These are phyloP conservation scores for Sebastes melanostomus DNA, from an alignment of 2,797 vertebrate species.

Conservation along the genomic window DNA sequence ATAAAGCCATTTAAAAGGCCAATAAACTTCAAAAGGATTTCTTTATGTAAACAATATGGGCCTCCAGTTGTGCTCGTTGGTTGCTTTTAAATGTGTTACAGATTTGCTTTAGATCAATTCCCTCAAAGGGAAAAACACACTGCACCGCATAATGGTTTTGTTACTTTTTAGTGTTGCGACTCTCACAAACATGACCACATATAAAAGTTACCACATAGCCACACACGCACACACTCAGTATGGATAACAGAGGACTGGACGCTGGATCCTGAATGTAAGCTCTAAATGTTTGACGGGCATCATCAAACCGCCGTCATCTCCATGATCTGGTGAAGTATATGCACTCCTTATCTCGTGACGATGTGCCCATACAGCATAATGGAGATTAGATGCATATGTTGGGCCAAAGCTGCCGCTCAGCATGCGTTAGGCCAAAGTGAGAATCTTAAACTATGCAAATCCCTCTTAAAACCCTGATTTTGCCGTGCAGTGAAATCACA, in stretches of 20 bases:
- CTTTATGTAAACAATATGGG: slow-evolving; percentile 39
- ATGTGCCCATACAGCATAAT: slow-evolving; percentile 48
- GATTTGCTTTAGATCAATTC: slow-evolving; percentile 15
- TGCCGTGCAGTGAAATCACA: slow-evolving; percentile 40
- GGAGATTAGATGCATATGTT: slow-evolving; percentile 58
- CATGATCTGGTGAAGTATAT: slow-evolving; percentile 1
- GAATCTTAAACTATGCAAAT: slow-evolving; percentile 70
- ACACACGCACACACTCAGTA: background rate
- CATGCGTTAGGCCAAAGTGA: slow-evolving; percentile 30
- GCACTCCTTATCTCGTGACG: slow-evolving; percentile 25
- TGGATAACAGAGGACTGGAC: background rate
- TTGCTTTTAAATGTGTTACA: slow-evolving; percentile 42
- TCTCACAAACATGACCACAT: slow-evolving; percentile 1
- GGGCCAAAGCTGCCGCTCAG: slow-evolving; percentile 39
- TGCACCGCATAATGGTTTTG: background rate
- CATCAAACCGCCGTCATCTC: slow-evolving; percentile 27
- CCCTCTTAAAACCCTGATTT: slow-evolving; percentile 41
- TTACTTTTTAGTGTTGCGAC: background rate
- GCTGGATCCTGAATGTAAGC: slow-evolving; percentile 8
- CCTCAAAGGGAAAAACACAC: background rate
- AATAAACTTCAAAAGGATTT: slow-evolving; percentile 54
- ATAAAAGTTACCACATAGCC: background rate
- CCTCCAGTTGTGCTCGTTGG: background rate
- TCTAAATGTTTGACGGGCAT: slow-evolving; percentile 17
- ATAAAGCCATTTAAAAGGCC: slow-evolving; percentile 28